Percentiles rank a stretch among this genome's conserved stretches.
phyloP scores from a whole-genome alignment of 2,888 invertebrate genomes.

The Tridacna crocea region DNA sequence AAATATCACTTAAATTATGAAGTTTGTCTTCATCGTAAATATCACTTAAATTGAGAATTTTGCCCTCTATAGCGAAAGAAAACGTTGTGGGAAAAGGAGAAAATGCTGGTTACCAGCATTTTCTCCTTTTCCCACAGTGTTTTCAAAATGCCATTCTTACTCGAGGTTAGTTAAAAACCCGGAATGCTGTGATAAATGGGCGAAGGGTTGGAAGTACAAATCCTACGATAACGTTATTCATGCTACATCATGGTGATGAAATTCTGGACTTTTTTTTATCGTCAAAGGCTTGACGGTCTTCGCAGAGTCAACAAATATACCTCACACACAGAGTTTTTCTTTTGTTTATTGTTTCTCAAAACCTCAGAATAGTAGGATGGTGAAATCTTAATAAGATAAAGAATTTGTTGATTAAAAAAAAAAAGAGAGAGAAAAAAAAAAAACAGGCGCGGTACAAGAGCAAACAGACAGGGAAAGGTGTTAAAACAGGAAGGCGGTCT shows the following conservation, averaged over 20 bases:
- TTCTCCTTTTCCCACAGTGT: too few species aligned
- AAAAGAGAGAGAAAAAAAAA: background rate
- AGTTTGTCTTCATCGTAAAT: too few species aligned
- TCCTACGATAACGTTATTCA: background rate
- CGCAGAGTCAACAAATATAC: background rate
- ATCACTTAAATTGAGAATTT: too few species aligned
- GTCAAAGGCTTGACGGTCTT: background rate
- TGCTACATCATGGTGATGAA: constrained; percentile 8
- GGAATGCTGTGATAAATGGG: too few species aligned
- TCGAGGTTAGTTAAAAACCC: too few species aligned
- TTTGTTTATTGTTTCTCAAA: background rate
- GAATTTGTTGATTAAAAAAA: background rate
- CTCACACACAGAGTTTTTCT: background rate
- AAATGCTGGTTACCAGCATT: background rate
- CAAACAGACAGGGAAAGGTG: background rate
- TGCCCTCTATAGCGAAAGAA: background rate
- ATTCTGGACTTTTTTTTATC: background rate
- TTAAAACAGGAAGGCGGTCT: background rate
- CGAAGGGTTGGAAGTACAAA: background rate
- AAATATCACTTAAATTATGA: too few species aligned
- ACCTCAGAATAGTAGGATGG: background rate
- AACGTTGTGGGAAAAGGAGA: background rate
- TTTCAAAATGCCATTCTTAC: too few species aligned
- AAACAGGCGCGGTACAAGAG: constrained; percentile 4
- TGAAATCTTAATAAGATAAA: background rate